Evolutionary conservation across 2,113 vertebrate species (phyloP), one percentile per base, ranked within the genome.

Genomic region (Nesogale talazaci): DNA sequence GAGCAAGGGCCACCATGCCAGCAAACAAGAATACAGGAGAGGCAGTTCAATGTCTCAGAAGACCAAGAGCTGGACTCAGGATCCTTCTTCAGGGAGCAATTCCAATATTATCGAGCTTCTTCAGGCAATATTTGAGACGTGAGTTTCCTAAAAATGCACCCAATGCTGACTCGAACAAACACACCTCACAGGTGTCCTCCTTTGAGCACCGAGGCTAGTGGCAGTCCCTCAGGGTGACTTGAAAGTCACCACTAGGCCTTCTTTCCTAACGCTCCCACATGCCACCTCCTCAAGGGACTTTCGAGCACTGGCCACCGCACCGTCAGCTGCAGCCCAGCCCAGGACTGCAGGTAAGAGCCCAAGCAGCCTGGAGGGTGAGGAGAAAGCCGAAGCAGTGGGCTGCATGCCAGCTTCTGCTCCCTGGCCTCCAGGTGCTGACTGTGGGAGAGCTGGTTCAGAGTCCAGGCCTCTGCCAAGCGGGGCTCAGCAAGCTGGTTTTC

Each of bases 361-460:
- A 52, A 52, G 23, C 2, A 16, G 92, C 56, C 74, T 46, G 56
- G 27, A 0, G 14, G 42, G 31, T 42, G 20, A 42, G 59, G 59
- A 9, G 25, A 27, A 27, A 25, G 22, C 63, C 10, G 59, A 20
- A 20, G 63, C 63, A 25, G 65, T 75, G 8, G 6, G 69, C 86
- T 89, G 85, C 95, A 86, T 34, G 59, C 46, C 93, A 79, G 59
- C 77, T 14, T 23, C 88, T 38, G 59, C 56, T 74, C 90, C 4
- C 12, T 0, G 6, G 82, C 67, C 75, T 92, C 1, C 0, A 78
- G 85, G 83, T 78, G 89, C 40, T 67, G 65, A 87, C 29, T 80
- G 77, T 57, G 74, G 46, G 77, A 87, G 77, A 86, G 16, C 36
- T 17, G 3, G 90, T 23, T 59, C 34, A 38, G 31, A 27, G 16